phyloP scores from a whole-genome alignment of 2,888 invertebrate species.

The Ectemnius cavifrons region DNA sequence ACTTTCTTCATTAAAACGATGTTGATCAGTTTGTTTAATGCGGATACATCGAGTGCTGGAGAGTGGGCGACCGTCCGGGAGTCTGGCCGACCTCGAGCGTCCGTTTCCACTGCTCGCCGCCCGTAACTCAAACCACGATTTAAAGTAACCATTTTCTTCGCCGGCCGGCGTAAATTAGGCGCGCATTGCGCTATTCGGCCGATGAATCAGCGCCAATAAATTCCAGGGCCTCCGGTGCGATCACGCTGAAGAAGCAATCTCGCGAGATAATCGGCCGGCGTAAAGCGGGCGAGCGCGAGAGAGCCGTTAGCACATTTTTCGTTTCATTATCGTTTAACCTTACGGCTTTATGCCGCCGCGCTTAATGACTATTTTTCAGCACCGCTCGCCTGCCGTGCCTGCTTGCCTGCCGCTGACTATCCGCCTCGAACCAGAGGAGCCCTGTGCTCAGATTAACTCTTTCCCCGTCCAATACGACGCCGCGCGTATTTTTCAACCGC shows the following conservation, averaged over 20 bases:
- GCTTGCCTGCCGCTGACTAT: too few relatives aligned
- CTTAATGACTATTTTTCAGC: constrained; percentile 19
- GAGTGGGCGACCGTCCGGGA: too few relatives aligned
- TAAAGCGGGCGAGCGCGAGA: not conserved
- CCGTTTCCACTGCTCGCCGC: too few relatives aligned
- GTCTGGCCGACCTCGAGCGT: too few relatives aligned
- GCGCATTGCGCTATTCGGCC: too few relatives aligned
- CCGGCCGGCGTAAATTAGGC: too few relatives aligned
- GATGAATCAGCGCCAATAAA: too few relatives aligned
- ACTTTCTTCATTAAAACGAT: too few relatives aligned
- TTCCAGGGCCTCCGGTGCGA: not conserved
- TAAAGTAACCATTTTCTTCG: too few relatives aligned
- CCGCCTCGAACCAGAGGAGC: not conserved
- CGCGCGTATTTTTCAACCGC: not conserved
- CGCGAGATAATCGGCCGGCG: constrained; percentile 30
- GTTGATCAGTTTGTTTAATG: too few relatives aligned
- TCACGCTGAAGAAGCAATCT: constrained; percentile 25
- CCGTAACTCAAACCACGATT: too few relatives aligned
- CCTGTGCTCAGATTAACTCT: constrained; percentile 9
- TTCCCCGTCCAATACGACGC: not conserved
- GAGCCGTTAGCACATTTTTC: constrained; percentile 33
- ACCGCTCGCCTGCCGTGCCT: not conserved
- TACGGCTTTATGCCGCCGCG: constrained; percentile 13
- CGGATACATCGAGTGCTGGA: too few relatives aligned
- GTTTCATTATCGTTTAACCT: constrained; percentile 7